phyloP scores from a whole-genome alignment of 2,113 vertebrate genomes.

The Alligator mississippiensis region DNA sequence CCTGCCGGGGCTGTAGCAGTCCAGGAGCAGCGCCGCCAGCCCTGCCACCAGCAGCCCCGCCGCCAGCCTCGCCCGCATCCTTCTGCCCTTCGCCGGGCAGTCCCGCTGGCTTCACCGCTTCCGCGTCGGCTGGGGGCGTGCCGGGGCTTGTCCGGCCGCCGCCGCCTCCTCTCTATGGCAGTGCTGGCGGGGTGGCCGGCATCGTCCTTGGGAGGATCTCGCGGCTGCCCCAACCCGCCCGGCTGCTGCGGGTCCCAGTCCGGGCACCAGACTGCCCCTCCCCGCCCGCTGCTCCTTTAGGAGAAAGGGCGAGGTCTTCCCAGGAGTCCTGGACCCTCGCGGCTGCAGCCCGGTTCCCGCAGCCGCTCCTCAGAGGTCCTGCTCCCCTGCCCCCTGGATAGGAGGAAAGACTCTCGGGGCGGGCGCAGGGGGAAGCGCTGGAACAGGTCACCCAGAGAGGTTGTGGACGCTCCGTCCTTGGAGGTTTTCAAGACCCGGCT shows the following conservation, averaged over 20 bases:
- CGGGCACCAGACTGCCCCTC: no score
- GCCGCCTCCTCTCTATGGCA: neutral
- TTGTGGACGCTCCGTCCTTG: no score
- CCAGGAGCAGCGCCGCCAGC: slow-evolving; percentile 82
- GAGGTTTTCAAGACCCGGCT: no score
- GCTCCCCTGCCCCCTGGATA: no score
- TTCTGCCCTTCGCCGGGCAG: neutral
- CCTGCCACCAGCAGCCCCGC: slow-evolving; percentile 79
- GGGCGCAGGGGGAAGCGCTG: no score
- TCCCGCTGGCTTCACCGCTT: neutral
- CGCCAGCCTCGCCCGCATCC: slow-evolving; percentile 30
- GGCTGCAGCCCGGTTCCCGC: no score
- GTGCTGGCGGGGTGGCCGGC: neutral
- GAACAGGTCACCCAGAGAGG: no score
- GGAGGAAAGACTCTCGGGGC: no score
- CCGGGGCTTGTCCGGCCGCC: neutral
- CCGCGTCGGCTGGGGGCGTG: neutral
- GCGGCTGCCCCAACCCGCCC: neutral
- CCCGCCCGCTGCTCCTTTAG: neutral
- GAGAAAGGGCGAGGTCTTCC: no score
- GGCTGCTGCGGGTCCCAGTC: neutral
- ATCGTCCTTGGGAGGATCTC: neutral
- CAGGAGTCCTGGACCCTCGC: no score
- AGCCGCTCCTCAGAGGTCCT: no score
- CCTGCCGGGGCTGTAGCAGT: slow-evolving; percentile 79